Conservation (phyloP, 2,797 vertebrate species). For the Ambastaia sidthimunki region DNA sequence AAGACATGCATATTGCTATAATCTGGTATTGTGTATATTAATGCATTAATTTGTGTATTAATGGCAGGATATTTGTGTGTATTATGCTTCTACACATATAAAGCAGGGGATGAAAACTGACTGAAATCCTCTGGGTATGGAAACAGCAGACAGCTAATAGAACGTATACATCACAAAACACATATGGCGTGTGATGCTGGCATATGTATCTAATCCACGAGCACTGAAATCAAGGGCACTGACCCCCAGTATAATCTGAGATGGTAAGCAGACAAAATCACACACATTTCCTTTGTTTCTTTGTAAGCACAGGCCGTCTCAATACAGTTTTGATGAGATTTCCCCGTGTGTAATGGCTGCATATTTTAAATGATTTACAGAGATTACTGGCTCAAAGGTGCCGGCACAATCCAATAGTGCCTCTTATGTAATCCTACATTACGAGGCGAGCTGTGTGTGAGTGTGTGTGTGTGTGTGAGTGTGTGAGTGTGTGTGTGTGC, state of each 20-base stretch:
- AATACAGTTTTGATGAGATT: conserved; percentile 74
- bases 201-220: conserved; percentile 23
- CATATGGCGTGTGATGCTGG: conserved; percentile 2
- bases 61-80: not conserved
- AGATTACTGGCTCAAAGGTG: conserved; percentile 65
- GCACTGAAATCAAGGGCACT: conserved; percentile 1
- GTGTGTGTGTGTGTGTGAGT: not conserved
- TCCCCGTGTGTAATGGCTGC: conserved; percentile 64
- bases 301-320: conserved; percentile 14
- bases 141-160: conserved; percentile 15
- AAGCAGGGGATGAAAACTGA: not conserved
- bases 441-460: conserved; percentile 42
- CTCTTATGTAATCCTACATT: conserved; percentile 67
- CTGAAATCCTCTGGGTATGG: conserved; percentile 4
- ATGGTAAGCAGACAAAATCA: not conserved
- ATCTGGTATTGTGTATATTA: not conserved
- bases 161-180: conserved; percentile 14
- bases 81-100: not conserved
- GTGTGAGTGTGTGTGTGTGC: not conserved
- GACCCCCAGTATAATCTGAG: conserved; percentile 32
- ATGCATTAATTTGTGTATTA: not conserved
- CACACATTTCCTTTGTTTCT: conserved; percentile 9
- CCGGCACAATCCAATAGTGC: conserved; percentile 69
- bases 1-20: not conserved
- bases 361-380: conserved; percentile 71